Percentiles rank a stretch among this genome's conserved stretches.
Conservation (phyloP, 2,888 invertebrate species). For the Drosophila pseudotakahashii region DNA sequence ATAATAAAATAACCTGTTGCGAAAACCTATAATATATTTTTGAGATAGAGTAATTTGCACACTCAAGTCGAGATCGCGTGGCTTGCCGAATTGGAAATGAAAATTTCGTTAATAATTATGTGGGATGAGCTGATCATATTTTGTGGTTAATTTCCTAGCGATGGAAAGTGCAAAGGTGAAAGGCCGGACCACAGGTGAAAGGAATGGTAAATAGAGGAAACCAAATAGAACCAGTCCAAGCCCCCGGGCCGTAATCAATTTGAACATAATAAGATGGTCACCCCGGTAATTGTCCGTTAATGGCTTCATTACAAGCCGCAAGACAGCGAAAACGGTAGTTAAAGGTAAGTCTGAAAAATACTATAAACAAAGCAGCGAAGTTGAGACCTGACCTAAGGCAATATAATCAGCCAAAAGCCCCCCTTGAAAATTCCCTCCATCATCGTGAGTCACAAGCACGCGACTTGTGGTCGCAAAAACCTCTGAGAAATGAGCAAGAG, state of each 20-base stretch:
- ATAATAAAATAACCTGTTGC: background rate
- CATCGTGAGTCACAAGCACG: constrained; percentile 37
- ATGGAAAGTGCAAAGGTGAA: constrained; percentile 43
- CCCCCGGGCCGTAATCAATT: constrained; percentile 50
- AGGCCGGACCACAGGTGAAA: constrained; percentile 46
- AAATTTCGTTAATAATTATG: constrained; percentile 32
- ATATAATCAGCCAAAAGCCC: constrained; percentile 40
- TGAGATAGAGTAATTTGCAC: background rate
- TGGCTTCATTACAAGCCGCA: constrained; percentile 69
- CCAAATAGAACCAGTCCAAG: constrained; percentile 30
- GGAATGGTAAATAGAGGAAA: constrained; percentile 2
- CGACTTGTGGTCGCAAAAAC: constrained; percentile 35
- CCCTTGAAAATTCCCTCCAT: constrained; percentile 17
- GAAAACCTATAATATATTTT: background rate
- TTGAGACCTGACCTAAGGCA: constrained; percentile 75
- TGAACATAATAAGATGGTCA: constrained; percentile 54
- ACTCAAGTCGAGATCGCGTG: constrained; percentile 40
- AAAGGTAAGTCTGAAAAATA: constrained; percentile 36
- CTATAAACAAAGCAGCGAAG: constrained; percentile 49
- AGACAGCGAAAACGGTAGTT: constrained; percentile 54
- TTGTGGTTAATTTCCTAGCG: constrained; percentile 27
- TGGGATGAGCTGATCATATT: constrained; percentile 44
- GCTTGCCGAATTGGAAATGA: constrained; percentile 40
- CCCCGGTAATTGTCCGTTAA: constrained; percentile 62
- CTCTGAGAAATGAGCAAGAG: constrained; percentile 25